Evolutionary conservation across 2,113 vertebrate genomes (phyloP), one percentile per base, ranked within the genome.

Genomic region (Haemorhous mexicanus): DNA sequence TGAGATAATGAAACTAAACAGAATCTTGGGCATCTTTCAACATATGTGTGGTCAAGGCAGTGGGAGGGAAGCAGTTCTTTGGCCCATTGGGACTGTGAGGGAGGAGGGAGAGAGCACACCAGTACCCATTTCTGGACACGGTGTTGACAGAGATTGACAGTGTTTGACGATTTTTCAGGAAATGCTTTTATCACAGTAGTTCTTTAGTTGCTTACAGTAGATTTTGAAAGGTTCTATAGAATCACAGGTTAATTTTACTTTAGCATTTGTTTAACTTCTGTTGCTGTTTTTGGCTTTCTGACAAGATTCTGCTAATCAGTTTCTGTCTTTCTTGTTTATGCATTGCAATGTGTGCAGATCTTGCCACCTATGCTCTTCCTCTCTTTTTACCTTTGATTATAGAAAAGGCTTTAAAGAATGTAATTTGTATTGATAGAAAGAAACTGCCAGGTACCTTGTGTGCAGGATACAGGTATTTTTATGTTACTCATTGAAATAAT

Each of bases 81-180:
- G 87, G 67, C 79, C 90, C 90, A 39, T 8, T 64, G 79, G 86
- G 79, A 28, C 56, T 94, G 69, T 67, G 85, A 90, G 73, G 64
- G 53, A 74, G 91, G 92, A 93, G 80, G 85, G 61, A 91, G 90
- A 91, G 79, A 69, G 79, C 76, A 46, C 81, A 85, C 9, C 66
- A 93, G 59, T 63, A 83, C 50, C 61, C 81, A 43, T 94, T 95
- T 90, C 79, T 95, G 93, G 93, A 90, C 80, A 20, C 89, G 83
- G 94, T 96, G 95, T 96, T 96, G 90, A 96, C 93, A 97, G 90
- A 94, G 92, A 96, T 95, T 96, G 95, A 93, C 93, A 96, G 90
- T 41, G 64, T 95, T 90, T 90, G 83, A 95, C 1, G 47, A 26
- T 61, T 92, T 96, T 88, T 94, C 88, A 88, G 88, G 88, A 93